These are phyloP conservation scores for Paramormyrops hopkinsi DNA, from an alignment of 2,797 vertebrate species.

Conservation along the genomic window DNA sequence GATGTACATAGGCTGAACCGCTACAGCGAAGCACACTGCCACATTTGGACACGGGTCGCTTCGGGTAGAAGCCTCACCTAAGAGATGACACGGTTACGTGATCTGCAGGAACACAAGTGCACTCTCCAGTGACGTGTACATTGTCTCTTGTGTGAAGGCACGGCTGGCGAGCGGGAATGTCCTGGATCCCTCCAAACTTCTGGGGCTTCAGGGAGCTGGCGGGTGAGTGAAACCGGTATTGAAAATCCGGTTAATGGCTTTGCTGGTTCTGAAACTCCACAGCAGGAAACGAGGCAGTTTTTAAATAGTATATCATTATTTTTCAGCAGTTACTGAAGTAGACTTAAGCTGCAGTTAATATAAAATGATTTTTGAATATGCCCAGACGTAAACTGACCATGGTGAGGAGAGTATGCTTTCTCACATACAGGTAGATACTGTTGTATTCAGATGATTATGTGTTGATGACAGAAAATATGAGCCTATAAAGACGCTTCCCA, in stretches of 20 bases:
- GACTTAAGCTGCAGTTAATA: not conserved
- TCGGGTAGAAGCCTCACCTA: not conserved
- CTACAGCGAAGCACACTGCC: not conserved
- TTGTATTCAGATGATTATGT: not conserved
- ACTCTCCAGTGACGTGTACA: slow-evolving; percentile 31
- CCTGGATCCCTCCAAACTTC: slow-evolving; percentile 77
- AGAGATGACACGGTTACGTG: not conserved
- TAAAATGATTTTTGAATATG: not conserved
- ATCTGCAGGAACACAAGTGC: not conserved
- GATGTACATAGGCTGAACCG: not conserved
- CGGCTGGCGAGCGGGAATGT: slow-evolving; percentile 57
- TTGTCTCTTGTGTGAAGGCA: slow-evolving; percentile 64
- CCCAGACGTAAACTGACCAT: not conserved
- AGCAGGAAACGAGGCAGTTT: not conserved
- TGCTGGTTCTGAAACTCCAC: not conserved
- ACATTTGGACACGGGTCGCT: not conserved
- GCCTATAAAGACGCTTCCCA: not conserved
- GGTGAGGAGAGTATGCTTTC: not conserved
- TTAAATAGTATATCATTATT: not conserved
- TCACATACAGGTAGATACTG: not conserved
- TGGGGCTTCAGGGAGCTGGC: slow-evolving; percentile 74
- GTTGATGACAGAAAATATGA: not conserved
- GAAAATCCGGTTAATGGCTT: not conserved
- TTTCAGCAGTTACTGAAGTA: not conserved
- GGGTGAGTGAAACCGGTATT: slow-evolving; percentile 71